Base-by-base conservation (phyloP, 37 sponge, comb jelly and placozoan genomes). In the Theonella swinhoei region DNA sequence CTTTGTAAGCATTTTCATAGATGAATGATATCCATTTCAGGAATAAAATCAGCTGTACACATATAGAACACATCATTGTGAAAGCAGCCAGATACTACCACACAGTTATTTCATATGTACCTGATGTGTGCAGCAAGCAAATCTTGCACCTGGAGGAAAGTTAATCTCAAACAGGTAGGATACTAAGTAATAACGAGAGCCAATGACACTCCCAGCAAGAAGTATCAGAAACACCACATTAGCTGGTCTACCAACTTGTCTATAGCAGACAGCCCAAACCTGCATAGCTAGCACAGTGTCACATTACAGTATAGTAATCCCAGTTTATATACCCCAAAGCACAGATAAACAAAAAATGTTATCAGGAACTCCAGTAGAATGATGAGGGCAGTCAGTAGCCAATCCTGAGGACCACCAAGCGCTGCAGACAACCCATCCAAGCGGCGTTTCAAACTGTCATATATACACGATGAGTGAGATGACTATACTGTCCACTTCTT, bases 1-100 rank as follows among this genome's bases (percentile, higher is more conserved):
- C 85, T 58, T 89, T 91, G 28, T 43, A 38, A 26, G 83, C 88
- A 42, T 82, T 91, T 64, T 91, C 92, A n/a, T 85, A 38, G 24
- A 91, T 62, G 78, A 83, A 91, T 5, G 92, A 87, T 31, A 88
- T 75, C 8, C 65, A 42, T 69, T 91, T 87, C 84, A 91, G 77
- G 26, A 26, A 61, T 30, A 91, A 22, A 3, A 88, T 72, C 24
- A 87, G 30, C 91, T 91, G 14, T 14, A 14, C 7, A 47, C 7
- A 47, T 47, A 14, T 17, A 47, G 14, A 47, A 47, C n/a, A n/a
- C n/a, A n/a, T n/a, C n/a, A n/a, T n/a, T n/a, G n/a, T n/a, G n/a
- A n/a, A n/a, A n/a, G n/a, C n/a, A n/a, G n/a, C n/a, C n/a, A n/a
- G n/a, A n/a, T n/a, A n/a, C n/a, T n/a, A n/a, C n/a, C n/a, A n/a